A percentile compares a stretch with the other conserved stretches of the same genome.
These are phyloP conservation scores for Folsomia manolachei DNA, from an alignment of 2,888 invertebrate species.

Conservation along the genomic window DNA sequence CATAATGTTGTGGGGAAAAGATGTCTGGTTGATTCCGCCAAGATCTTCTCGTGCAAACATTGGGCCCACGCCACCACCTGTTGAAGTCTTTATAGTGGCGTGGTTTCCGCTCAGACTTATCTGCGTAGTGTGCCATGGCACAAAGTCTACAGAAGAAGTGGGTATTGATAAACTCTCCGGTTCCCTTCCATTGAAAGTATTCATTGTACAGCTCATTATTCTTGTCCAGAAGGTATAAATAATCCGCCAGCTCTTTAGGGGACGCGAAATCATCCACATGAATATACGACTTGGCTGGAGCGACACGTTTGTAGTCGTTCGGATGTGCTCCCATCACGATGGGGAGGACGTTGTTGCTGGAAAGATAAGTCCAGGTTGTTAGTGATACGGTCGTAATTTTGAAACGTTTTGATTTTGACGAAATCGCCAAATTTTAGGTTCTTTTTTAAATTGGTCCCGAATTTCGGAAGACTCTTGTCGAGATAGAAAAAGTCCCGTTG, in stretches of 20 bases:
- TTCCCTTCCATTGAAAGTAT: constrained; percentile 89
- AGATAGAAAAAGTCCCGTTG: too few relatives aligned
- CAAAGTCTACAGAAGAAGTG: constrained; percentile 90
- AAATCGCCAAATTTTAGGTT: too few relatives aligned
- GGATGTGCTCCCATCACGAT: constrained; percentile 95
- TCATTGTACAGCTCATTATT: constrained; percentile 90
- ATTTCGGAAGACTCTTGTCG: too few relatives aligned
- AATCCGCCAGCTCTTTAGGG: constrained; percentile 80
- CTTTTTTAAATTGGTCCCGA: too few relatives aligned
- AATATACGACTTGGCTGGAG: constrained; percentile 87
- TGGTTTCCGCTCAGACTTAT: constrained; percentile 36
- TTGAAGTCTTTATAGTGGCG: constrained; percentile 75
- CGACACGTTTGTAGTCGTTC: constrained; percentile 81
- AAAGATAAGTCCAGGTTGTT: too few relatives aligned
- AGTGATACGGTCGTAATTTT: too few relatives aligned
- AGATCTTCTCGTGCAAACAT: constrained; percentile 69
- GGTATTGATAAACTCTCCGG: constrained; percentile 94
- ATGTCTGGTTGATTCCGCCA: constrained; percentile 59
- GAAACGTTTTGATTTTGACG: too few relatives aligned
- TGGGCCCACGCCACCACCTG: constrained; percentile 83
- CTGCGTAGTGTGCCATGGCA: constrained; percentile 71
- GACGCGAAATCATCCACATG: constrained; percentile 93
- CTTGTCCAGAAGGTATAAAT: constrained; percentile 76
- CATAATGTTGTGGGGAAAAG: constrained; percentile 44
- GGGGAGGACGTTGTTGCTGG: constrained; percentile 79